These are phyloP conservation scores for Adelosebastes latens DNA, from an alignment of 2,797 vertebrate species.

Conservation along the genomic window DNA sequence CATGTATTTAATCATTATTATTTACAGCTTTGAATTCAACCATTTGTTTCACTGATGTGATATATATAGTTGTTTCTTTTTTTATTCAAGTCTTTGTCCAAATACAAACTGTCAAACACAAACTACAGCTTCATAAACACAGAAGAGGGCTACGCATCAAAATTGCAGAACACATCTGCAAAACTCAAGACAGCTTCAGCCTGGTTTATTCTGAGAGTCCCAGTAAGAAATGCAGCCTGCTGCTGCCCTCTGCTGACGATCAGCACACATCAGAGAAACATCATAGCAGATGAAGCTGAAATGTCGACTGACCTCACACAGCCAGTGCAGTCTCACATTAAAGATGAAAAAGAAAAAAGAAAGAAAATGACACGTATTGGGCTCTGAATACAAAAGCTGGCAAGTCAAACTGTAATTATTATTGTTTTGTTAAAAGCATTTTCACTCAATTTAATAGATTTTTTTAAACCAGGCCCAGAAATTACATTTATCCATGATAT, in stretches of 20 bases:
- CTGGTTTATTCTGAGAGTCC: not conserved
- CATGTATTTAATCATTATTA: not conserved
- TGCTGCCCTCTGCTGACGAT: constrained; percentile 61
- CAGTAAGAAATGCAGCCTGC: not conserved
- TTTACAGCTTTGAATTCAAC: not conserved
- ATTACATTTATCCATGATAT: not conserved
- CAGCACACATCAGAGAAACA: not conserved
- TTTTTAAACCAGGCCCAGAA: not conserved
- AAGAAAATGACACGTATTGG: not conserved
- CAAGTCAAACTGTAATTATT: not conserved
- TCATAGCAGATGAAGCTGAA: not conserved
- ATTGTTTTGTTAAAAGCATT: not conserved
- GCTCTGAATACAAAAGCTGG: not conserved
- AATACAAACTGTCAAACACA: not conserved
- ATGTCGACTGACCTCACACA: not conserved
- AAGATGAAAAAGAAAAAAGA: not conserved
- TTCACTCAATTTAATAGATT: not conserved
- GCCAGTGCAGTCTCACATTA: not conserved
- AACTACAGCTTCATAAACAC: not conserved
- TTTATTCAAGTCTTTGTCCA: not conserved
- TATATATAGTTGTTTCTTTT: not conserved
- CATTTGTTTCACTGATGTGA: not conserved
- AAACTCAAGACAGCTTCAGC: not conserved
- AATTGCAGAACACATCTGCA: not conserved
- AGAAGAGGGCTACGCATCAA: not conserved